Evolutionary conservation across 2,113 vertebrate species (phyloP).

Genomic region (Dasyurus viverrinus): DNA sequence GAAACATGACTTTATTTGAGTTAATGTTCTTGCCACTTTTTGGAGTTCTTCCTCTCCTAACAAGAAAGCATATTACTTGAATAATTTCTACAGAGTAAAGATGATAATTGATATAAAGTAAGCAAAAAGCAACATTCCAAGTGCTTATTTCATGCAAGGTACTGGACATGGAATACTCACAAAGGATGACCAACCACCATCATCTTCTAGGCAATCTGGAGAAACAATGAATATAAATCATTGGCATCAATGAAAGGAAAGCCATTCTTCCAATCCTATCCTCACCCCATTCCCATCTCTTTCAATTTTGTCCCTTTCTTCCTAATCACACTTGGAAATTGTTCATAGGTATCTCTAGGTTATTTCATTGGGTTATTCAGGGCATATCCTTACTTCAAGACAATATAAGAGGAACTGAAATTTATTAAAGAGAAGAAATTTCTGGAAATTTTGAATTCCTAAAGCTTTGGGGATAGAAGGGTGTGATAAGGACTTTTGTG

Average conservation of each 20-base stretch:
- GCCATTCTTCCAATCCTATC: neutral
- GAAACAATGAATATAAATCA: slow-evolving; percentile 23
- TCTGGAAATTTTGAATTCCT: neutral
- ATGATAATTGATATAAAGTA: neutral
- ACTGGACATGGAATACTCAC: slow-evolving; percentile 82
- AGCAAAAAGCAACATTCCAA: neutral
- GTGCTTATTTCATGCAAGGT: neutral
- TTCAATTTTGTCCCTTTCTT: neutral
- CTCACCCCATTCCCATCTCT: neutral
- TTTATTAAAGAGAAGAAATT: neutral
- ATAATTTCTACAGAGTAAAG: neutral
- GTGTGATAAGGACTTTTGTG: neutral
- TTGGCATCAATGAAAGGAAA: neutral
- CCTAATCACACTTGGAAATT: rapidly evolving
- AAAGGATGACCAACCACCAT: slow-evolving; percentile 90
- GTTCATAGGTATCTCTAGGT: neutral
- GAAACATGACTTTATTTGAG: neutral
- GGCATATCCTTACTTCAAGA: neutral
- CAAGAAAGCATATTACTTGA: neutral
- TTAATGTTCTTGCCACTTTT: rapidly evolving
- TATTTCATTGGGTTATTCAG: neutral
- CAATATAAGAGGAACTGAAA: neutral
- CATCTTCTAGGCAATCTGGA: slow-evolving; percentile 79
- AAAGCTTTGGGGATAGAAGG: neutral
- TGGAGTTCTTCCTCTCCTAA: neutral